Percentiles rank a stretch among this genome's conserved stretches.
These are phyloP conservation scores for Apodemia zela DNA, from an alignment of 2,888 invertebrate species.

Conservation along the genomic window DNA sequence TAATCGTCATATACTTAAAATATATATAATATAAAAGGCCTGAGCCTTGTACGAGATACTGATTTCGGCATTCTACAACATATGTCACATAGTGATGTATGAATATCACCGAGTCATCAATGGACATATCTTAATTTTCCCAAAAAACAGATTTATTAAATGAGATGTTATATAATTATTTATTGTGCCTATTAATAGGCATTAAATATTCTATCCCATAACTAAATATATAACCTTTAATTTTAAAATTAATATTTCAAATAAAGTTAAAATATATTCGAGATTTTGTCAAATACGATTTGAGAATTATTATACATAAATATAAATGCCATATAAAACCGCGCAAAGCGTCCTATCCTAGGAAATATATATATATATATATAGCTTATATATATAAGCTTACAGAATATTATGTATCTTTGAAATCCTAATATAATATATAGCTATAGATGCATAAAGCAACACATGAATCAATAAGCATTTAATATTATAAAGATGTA, in stretches of 20 bases:
- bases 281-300: conserved; percentile 1
- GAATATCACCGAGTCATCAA: conserved; percentile 11
- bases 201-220: conserved; percentile 25
- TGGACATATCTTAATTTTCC: conserved; percentile 6
- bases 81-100: conserved; percentile 32
- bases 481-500: no score
- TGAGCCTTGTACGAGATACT: background rate
- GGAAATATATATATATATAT: no score
- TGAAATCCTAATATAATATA: no score
- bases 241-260: conserved; percentile 1
- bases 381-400: background rate
- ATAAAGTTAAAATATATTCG: background rate
- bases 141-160: background rate
- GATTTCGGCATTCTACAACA: background rate
- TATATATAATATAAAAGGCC: conserved; percentile 38
- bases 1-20: conserved; percentile 52
- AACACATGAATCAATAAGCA: no score
- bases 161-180: conserved; percentile 29
- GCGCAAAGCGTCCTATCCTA: background rate
- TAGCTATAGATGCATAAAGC: no score
- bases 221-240: conserved; percentile 1
- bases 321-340: background rate
- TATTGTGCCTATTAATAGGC: conserved; percentile 56
- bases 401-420: background rate
- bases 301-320: background rate